Evolutionary conservation across 2,888 invertebrate species (phyloP), one percentile per base, ranked within the genome.

Genomic region (Parascotia fuliginaria): DNA sequence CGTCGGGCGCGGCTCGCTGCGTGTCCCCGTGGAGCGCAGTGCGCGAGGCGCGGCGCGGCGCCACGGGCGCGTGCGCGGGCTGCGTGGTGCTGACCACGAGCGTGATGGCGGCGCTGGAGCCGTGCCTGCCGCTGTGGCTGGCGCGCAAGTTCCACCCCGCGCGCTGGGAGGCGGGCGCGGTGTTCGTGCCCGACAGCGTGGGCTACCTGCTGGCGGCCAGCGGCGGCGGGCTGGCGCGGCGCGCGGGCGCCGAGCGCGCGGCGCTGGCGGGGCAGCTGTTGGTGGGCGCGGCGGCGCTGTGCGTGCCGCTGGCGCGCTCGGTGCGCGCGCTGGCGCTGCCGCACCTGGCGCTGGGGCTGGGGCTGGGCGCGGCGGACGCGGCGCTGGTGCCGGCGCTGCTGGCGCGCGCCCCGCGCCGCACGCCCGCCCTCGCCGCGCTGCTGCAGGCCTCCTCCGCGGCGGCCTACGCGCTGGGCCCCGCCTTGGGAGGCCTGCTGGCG

Each of bases 71-170:
- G 33, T 83, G 85, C 68, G 89, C 87, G 4, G 89, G 87, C 55
- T 82, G 86, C 47, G 84, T 89, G 64, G 73, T 87, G 60, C 75
- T 85, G 53, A 85, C 87, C 55, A 88, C 90, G n/a, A 56, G 80
- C 70, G 89, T 86, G 14, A 84, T 89, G 87, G 89, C 89, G 1
- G 83, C 90, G 53, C 78, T 89, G n/a, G 90, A 89, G 79, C 89
- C 90, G 9, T 82, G 83, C 55, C 77, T 90, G 72, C 90, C 89
- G 52, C 77, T 85, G 28, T 90, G 87, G 87, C 71, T 87, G 59
- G 73, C 74, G 60, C 71, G 73, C 37, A 78, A 77, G 53, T 87
- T 87, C 65, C 83, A 81, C 9, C 75, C 75, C 73, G 36, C 67
- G 85, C 78, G 81, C 11, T 89, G 89, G 89, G 81, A 81, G 63